Evolutionary conservation across 2,888 invertebrate species (phyloP).

Genomic region (Leptinotarsa peninsularis): DNA sequence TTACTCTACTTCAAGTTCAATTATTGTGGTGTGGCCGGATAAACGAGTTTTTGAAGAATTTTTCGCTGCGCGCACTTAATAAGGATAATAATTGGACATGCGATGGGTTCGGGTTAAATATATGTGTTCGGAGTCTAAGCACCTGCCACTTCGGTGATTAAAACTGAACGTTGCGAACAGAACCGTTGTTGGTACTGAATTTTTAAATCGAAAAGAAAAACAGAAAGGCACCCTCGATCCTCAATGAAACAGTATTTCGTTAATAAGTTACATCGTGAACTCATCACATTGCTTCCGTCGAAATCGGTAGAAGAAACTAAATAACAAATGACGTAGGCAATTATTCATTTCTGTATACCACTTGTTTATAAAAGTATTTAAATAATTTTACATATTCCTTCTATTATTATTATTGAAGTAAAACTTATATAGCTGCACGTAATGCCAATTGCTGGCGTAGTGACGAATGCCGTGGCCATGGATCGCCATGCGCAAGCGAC

Average conservation of each 20-base stretch:
- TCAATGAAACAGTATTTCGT: neutral
- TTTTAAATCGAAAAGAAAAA: neutral
- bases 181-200: slow-evolving; percentile 4
- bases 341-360: too few relatives aligned
- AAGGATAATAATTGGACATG: slow-evolving; percentile 44
- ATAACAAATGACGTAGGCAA: too few relatives aligned
- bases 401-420: too few relatives aligned
- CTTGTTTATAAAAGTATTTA: too few relatives aligned
- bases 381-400: too few relatives aligned
- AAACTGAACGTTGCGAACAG: slow-evolving; percentile 32
- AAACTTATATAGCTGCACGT: too few relatives aligned
- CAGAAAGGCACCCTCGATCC: neutral
- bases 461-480: too few relatives aligned
- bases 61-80: slow-evolving; percentile 43
- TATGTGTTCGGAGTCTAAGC: slow-evolving; percentile 37
- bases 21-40: slow-evolving; percentile 35
- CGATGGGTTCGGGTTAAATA: slow-evolving; percentile 40
- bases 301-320: too few relatives aligned
- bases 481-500: too few relatives aligned
- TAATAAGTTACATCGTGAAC: too few relatives aligned
- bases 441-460: too few relatives aligned
- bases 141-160: slow-evolving; percentile 40
- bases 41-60: slow-evolving; percentile 43
- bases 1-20: slow-evolving; percentile 29
- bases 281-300: too few relatives aligned